These are phyloP conservation scores for Papilio gigon DNA, from an alignment of 2,888 invertebrate genomes.

Conservation along the genomic window DNA sequence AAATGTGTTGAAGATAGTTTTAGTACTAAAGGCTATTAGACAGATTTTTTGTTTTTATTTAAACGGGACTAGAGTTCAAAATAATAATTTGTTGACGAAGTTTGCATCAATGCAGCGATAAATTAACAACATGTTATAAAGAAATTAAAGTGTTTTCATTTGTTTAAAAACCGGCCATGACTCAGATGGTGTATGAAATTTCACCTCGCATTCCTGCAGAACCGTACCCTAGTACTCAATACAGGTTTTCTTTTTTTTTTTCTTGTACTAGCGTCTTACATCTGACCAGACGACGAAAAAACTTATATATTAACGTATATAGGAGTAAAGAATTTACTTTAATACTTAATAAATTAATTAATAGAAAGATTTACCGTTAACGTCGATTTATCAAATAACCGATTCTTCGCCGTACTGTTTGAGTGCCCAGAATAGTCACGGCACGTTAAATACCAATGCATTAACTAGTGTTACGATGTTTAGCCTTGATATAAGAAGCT, in stretches of 20 bases:
- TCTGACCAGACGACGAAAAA: neutral
- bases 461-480: neutral
- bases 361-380: no score
- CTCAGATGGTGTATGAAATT: neutral
- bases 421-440: neutral
- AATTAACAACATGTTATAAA: no score
- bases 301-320: no score
- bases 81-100: no score
- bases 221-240: neutral
- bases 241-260: neutral
- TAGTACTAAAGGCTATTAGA: no score
- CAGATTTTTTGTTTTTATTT: no score
- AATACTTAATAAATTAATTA: no score
- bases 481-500: neutral
- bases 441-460: neutral
- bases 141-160: neutral
- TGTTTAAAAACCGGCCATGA: neutral
- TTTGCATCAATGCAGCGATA: no score
- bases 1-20: no score
- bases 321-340: neutral
- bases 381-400: neutral
- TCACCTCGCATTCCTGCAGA: neutral
- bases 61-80: no score
- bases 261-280: neutral
- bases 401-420: neutral